These are phyloP conservation scores for Vollenhovia emeryi DNA, from an alignment of 1,140 invertebrate species.

Conservation along the genomic window DNA sequence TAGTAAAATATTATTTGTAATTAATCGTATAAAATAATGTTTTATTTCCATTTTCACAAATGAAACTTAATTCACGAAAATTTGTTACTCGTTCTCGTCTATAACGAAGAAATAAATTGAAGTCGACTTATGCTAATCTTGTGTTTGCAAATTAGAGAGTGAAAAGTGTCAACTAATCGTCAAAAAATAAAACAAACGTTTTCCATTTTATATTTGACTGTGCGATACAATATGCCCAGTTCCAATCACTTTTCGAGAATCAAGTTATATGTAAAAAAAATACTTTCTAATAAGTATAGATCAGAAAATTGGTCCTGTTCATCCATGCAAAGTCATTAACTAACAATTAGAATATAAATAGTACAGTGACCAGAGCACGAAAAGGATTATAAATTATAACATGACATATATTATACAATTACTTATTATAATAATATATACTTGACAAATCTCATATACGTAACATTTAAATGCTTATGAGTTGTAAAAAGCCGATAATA, in stretches of 20 bases:
- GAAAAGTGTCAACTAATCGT: neutral
- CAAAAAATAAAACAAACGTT: too few species aligned
- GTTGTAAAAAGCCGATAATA: too few species aligned
- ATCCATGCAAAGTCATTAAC: neutral
- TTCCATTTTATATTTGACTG: neutral
- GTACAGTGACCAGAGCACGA: neutral
- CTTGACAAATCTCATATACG: too few species aligned
- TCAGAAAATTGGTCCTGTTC: neutral
- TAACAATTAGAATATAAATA: neutral
- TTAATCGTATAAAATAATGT: neutral
- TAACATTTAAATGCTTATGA: too few species aligned
- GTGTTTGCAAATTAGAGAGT: neutral
- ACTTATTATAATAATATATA: too few species aligned
- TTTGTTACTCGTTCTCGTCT: too few species aligned
- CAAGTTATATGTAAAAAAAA: neutral
- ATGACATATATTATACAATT: too few species aligned
- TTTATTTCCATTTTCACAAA: neutral
- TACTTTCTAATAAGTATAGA: neutral
- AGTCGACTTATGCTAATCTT: neutral
- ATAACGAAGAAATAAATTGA: neutral
- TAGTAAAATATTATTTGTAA: neutral
- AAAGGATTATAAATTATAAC: neutral
- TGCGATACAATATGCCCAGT: too few species aligned
- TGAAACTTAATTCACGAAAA: neutral
- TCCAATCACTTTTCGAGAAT: neutral